These are phyloP conservation scores for Apis dorsata DNA, from an alignment of 1,140 invertebrate species.

Conservation along the genomic window DNA sequence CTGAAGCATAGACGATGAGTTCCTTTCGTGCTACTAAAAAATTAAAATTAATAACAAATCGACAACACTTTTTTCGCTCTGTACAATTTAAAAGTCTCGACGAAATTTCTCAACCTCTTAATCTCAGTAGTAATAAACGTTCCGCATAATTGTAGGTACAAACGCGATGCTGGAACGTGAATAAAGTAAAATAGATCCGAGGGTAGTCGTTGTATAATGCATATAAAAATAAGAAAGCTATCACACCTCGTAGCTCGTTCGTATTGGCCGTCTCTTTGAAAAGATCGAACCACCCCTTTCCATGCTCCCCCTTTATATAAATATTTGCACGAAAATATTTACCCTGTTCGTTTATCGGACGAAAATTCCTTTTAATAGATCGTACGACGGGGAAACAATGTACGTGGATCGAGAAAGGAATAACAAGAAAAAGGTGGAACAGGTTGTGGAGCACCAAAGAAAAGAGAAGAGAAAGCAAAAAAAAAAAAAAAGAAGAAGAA, in stretches of 20 bases:
- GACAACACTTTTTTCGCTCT: too few relatives aligned
- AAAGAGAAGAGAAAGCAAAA: neutral
- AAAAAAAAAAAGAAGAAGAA: neutral
- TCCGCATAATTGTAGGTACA: too few relatives aligned
- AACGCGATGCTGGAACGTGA: neutral
- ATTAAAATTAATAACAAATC: too few relatives aligned
- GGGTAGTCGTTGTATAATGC: conserved; percentile 16
- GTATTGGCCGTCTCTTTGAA: neutral
- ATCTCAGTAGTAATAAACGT: neutral
- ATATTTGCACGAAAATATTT: neutral
- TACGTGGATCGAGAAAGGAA: neutral
- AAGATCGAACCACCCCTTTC: neutral
- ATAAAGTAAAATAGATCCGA: neutral
- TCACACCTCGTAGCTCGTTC: neutral
- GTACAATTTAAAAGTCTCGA: too few relatives aligned
- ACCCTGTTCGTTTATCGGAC: too few relatives aligned
- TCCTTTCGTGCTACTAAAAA: too few relatives aligned
- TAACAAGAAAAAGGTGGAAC: too few relatives aligned
- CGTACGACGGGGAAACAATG: neutral
- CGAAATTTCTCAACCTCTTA: neutral
- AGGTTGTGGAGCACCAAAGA: neutral
- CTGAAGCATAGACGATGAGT: too few relatives aligned
- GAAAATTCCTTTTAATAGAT: neutral
- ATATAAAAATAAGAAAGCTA: conserved; percentile 10
- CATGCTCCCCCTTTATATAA: neutral